Evolutionary conservation across 2,888 invertebrate genomes (phyloP), one percentile per base, ranked within the genome.

Genomic region (Mythimna loreyi): DNA sequence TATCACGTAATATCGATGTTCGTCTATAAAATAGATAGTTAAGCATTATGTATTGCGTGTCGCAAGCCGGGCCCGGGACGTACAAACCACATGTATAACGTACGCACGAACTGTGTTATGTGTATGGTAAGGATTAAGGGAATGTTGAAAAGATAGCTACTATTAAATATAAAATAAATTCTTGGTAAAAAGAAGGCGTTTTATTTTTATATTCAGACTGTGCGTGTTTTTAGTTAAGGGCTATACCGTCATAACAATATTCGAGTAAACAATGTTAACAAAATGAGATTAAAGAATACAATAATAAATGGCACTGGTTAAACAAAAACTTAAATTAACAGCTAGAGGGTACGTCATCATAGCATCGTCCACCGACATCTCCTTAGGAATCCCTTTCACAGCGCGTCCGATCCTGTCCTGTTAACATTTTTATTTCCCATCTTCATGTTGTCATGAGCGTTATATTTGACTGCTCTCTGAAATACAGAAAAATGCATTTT

Each of bases 381-480:
- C 85, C 85, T 87, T 84, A 86, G 86, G 85, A 85, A 85, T 85
- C 82, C 75, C 72, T 82, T 80, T 66, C 72, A 19, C 60, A 59
- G 79, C 73, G 61, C 71, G 72, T 74, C 73, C 68, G 53, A 60
- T 74, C 74, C 80, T 43, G 28, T 69, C 68, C 63, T 80, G 68
- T 81, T 67, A 75, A 78, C 79, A 77, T 76, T 72, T 67, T 77
- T 55, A 71, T 67, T 84, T 83, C 84, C 83, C 80, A 75, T 75
- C 21, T 63, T 78, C 67, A 67, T 61, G 72, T 59, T 47, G 45
- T 80, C 40, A 56, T 61, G 49, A 57, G 19, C 33, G 84, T 90
- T 94, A 94, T 92, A 94, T 93, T 84, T 94, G 92, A 85, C 92
- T 93, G 89, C 93, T 94, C 80, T 95, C 95, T 95, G 93, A 68